Conservation (phyloP, 2,888 invertebrate species). For the Blera fallax region DNA sequence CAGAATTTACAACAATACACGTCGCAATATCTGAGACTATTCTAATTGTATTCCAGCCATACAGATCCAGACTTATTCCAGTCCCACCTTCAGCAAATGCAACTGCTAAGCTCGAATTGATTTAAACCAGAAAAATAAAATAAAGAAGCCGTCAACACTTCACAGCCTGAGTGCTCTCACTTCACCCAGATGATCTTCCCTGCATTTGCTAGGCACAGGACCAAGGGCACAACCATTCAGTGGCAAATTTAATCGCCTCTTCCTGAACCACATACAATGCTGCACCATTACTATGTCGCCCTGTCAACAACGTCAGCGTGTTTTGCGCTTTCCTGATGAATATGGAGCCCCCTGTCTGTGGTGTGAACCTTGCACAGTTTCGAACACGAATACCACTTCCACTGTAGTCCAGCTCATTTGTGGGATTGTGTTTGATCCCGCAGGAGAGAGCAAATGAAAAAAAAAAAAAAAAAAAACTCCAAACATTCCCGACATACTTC, state of each 20-base stretch:
- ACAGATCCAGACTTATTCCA: too few relatives aligned
- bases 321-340: slow-evolving; percentile 55
- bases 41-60: too few relatives aligned
- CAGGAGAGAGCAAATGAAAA: neutral
- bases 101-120: too few relatives aligned
- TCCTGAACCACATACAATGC: slow-evolving; percentile 24
- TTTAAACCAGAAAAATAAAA: too few relatives aligned
- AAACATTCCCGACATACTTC: slow-evolving; percentile 5
- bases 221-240: neutral
- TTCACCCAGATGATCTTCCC: neutral
- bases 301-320: slow-evolving; percentile 53
- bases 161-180: too few relatives aligned
- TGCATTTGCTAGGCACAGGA: neutral
- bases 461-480: neutral
- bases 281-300: slow-evolving; percentile 28
- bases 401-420: slow-evolving; percentile 44
- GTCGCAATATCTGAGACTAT: too few relatives aligned
- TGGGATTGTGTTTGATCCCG: slow-evolving; percentile 47
- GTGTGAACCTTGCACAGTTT: slow-evolving; percentile 43
- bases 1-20: too few relatives aligned
- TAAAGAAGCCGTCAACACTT: too few relatives aligned
- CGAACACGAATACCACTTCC: slow-evolving; percentile 29
- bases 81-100: too few relatives aligned
- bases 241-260: slow-evolving; percentile 16
- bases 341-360: slow-evolving; percentile 28